A percentile compares a stretch with the other conserved stretches of the same genome.
Conservation (phyloP, 2,797 vertebrate genomes). For the Poecilia velifera region DNA sequence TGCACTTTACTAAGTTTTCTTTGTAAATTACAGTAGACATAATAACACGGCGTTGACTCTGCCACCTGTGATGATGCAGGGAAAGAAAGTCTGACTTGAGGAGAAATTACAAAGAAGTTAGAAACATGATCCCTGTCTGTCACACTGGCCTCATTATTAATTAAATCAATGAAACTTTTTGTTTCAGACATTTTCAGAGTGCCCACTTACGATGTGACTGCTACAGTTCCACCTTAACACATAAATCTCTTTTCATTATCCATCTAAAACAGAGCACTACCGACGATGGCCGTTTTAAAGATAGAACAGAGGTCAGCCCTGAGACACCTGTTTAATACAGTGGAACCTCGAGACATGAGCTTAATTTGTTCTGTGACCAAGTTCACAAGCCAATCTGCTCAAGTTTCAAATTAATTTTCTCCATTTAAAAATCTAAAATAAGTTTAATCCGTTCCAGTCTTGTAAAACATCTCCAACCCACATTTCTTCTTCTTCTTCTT, state of each 20-base stretch:
- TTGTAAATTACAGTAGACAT: background rate
- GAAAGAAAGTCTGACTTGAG: background rate
- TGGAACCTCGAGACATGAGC: background rate
- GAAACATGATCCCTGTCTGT: background rate
- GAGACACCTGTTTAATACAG: background rate
- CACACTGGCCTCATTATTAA: background rate
- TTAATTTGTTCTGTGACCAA: no score
- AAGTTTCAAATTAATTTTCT: no score
- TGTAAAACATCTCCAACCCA: no score
- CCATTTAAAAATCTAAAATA: no score
- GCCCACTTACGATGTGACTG: background rate
- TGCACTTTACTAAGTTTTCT: background rate
- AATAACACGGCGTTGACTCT: background rate
- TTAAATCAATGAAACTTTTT: background rate
- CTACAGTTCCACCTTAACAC: background rate
- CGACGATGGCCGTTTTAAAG: background rate
- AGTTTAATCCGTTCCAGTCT: no score
- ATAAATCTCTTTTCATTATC: background rate
- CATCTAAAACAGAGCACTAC: background rate
- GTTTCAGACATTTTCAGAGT: background rate
- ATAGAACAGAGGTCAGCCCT: background rate
- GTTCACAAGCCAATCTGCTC: no score
- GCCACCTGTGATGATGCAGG: background rate
- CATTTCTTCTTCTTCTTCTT: no score
- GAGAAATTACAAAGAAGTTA: background rate